Evolutionary conservation across 1,140 invertebrate genomes (phyloP), one percentile per base, ranked within the genome.

Genomic region (Littorina saxatilis): DNA sequence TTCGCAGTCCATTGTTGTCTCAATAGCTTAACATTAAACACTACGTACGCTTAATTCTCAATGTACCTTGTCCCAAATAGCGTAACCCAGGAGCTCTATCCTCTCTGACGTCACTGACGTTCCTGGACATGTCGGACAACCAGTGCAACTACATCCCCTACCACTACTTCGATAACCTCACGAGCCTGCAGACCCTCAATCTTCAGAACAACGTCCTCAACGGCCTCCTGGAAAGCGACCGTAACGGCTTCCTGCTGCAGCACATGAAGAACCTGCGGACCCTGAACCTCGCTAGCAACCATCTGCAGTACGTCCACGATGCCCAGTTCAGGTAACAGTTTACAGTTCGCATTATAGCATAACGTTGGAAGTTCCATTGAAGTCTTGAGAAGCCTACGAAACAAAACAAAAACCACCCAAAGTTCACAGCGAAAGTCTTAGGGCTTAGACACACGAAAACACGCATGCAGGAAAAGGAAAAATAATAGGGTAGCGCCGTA

Each of bases 41-140:
- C n/a, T n/a, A n/a, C n/a, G n/a, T n/a, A n/a, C n/a, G n/a, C n/a
- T n/a, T n/a, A n/a, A n/a, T n/a, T n/a, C n/a, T n/a, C n/a, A n/a
- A n/a, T n/a, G n/a, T n/a, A n/a, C n/a, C n/a, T n/a, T n/a, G n/a
- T n/a, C n/a, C n/a, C n/a, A n/a, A n/a, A 9, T 29, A 73, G 70
- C 39, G 75, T 15, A 72, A 80, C 35, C 43, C 68, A n/a, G 79
- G 75, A 2, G 40, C 82, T 9, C 86, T 90, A 55, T 63, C 77
- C 2, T 63, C 77, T 11, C 72, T 86, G 76, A 68, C 70, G 0
- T 82, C 85, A 3, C 66, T 90, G 68, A 17, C 55, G 13, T 87
- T 84, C 72, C 79, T 90, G 4, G 86, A 86, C 63, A 66, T 90
- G 37, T 83, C 85, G 1, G 79, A 85, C n/a, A 90, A 90, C 52